Percentiles rank a stretch among this genome's conserved stretches.
These are phyloP conservation scores for Clunio marinus DNA, from an alignment of 2,888 invertebrate genomes.

Conservation along the genomic window DNA sequence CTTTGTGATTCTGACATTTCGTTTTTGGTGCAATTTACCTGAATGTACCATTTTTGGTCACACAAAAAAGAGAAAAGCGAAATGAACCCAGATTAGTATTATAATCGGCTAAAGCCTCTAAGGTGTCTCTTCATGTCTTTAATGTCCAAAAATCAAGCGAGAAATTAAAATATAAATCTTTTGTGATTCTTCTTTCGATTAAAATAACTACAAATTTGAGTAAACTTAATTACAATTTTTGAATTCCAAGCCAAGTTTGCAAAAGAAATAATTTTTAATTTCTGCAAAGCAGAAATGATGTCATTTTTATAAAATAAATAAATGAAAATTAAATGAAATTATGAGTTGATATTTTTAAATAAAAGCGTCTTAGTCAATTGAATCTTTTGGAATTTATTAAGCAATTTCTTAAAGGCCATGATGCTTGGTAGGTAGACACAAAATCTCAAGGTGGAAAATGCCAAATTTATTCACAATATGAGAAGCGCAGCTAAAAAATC, in stretches of 20 bases:
- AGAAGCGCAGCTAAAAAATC: not conserved
- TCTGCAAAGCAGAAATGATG: no score
- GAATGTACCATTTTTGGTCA: not conserved
- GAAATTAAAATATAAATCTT: not conserved
- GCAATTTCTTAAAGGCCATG: no score
- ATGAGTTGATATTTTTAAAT: no score
- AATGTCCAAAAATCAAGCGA: not conserved
- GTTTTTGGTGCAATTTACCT: constrained; percentile 8
- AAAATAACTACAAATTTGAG: no score
- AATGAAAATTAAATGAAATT: no score
- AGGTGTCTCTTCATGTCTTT: not conserved
- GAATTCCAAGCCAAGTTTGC: no score
- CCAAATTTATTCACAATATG: constrained; percentile 17
- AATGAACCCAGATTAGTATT: constrained; percentile 8
- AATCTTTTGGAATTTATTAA: no score
- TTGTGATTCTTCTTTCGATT: no score
- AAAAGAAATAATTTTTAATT: no score
- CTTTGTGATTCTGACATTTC: constrained; percentile 22
- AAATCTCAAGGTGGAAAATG: constrained; percentile 15
- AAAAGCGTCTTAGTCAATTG: no score
- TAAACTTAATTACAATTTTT: no score
- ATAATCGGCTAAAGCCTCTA: not conserved
- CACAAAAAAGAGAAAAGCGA: not conserved
- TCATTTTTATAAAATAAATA: no score
- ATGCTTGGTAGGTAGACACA: not conserved